Base-by-base conservation (phyloP, 2,797 vertebrate genomes). In the Urocyon cinereoargenteus region DNA sequence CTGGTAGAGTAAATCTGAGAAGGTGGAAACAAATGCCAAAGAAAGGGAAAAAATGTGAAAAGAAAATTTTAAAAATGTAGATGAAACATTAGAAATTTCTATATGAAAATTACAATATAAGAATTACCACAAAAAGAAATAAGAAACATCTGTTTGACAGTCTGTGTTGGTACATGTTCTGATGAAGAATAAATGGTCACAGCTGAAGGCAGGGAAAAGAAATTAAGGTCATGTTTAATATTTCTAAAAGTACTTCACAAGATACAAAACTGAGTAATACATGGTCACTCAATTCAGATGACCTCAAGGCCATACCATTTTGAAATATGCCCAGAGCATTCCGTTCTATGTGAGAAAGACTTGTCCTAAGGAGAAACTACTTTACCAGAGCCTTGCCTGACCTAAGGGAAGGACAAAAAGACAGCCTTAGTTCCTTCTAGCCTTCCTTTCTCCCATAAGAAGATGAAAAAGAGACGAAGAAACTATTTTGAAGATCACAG, bases 71-170 rank as follows among this genome's bases (percentile, higher is more conserved):
- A 14, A n/a, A 64, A 93, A 86, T 5, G 5, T 14, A 31, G n/a
- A 15, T 53, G 16, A 84, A 64, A 26, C 12, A 72, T 18, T 19
- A 61, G 9, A 86, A 81, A 87, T 28, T 82, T 86, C 15, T 84
- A 5, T 61, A 36, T 86, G 75, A 83, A 61, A 91, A 94, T 64
- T 96, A 78, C 4, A 85, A 78, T 28, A 86, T 73, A 90, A 86
- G 81, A 77, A 40, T 34, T 57, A 81, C 18, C 31, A 49, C 36
- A 66, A n/a, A 73, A 85, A 28, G 6, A 57, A 86, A 28, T 62
- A 81, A 73, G 21, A 73, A 75, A 70, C 51, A 61, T 61, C 24
- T 45, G 26, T 73, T 59, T 73, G 14, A 86, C 4, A 31, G 8
- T 73, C 40, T 59, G 12, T 40, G 8, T 55, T 83, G 24, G 31